A percentile compares a stretch with the other conserved stretches of the same genome.
These are phyloP conservation scores for Drosophila teissieri DNA, from an alignment of 1,140 invertebrate genomes.

Conservation along the genomic window DNA sequence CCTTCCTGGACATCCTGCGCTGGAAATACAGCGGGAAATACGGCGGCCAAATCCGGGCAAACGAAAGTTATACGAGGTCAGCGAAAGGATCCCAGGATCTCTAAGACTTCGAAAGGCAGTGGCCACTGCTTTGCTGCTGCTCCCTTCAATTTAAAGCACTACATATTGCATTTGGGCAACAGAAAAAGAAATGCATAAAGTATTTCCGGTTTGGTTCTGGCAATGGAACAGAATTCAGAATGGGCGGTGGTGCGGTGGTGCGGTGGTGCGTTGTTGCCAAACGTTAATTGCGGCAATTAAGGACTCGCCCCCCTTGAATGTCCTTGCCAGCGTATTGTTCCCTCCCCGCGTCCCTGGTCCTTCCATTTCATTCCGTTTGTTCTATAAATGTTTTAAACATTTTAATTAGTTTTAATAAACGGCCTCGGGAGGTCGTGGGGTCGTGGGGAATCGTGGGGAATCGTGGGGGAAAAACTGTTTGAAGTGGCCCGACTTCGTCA, in stretches of 20 bases:
- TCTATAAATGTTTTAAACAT: slow-evolving; percentile 66
- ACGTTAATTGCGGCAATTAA: slow-evolving; percentile 53
- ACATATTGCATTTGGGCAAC: too few species aligned
- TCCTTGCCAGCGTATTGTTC: slow-evolving; percentile 32
- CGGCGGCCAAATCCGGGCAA: slow-evolving; percentile 7
- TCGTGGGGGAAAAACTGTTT: slow-evolving; percentile 31
- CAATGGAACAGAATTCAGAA: slow-evolving; percentile 3
- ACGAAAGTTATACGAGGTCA: slow-evolving; percentile 30
- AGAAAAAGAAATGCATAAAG: neutral
- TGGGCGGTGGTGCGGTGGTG: neutral
- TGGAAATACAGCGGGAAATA: slow-evolving; percentile 5
- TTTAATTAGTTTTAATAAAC: slow-evolving; percentile 66
- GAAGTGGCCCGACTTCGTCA: slow-evolving; percentile 53
- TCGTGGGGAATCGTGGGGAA: neutral
- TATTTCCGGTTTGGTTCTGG: neutral
- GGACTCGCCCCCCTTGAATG: slow-evolving; percentile 29
- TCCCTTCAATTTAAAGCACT: too few species aligned
- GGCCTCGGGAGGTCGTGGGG: slow-evolving; percentile 9
- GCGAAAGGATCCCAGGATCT: slow-evolving; percentile 3
- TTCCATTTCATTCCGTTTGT: slow-evolving; percentile 52
- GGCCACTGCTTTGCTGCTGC: too few species aligned
- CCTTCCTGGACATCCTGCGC: slow-evolving; percentile 1
- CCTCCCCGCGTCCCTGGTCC: neutral
- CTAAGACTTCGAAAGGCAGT: neutral
- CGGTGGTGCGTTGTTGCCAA: slow-evolving; percentile 14